Base-by-base conservation (phyloP, 2,888 invertebrate genomes). In the Nudaria mundana region DNA sequence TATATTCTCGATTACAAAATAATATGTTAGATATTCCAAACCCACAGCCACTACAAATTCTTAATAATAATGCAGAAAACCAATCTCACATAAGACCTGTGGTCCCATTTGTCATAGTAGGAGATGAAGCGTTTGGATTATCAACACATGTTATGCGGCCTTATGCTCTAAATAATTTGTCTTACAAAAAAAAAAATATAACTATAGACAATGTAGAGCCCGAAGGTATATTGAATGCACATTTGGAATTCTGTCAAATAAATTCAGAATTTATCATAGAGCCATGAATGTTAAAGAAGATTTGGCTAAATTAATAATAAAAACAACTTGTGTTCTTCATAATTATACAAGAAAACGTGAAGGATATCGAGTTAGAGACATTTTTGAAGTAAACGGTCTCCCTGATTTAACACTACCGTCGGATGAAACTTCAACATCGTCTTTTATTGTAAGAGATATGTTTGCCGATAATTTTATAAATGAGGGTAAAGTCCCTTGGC, bases 101-200 rank as follows among this genome's bases (percentile, higher is more conserved):
- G 22, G 26, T 35, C n/a, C 40, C 40, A 15, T 40, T 49, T 40
- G 48, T 55, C 30, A 55, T 56, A 43, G 49, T 49, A 13, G 44
- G 39, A 34, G 56, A 55, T 44, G 44, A 54, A 36, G 48, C 63
- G 15, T 64, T 68, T 34, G 59, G 49, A 29, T 40, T 61, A 31
- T 43, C 56, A 32, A 36, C 35, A 24, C 41, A 57, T 43, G 54
- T 38, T 28, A 32, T 32, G 38, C 32, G 38, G 15, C 32, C 32
- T 22, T 30, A 30, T 12, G 30, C 30, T 30, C 30, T 18, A 20
- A 30, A 20, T 20, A 12, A 30, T n/a, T 31, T n/a, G n/a, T 12
- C 22, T 13, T 22, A 22, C 13, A 31, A 12, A 26, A 11, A 26
- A 12, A 32, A 32, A 32, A 14, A 20, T 32, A 23, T 23, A 32